These are phyloP conservation scores for Vipera ursinii DNA, from an alignment of 2,797 vertebrate species.

Conservation along the genomic window DNA sequence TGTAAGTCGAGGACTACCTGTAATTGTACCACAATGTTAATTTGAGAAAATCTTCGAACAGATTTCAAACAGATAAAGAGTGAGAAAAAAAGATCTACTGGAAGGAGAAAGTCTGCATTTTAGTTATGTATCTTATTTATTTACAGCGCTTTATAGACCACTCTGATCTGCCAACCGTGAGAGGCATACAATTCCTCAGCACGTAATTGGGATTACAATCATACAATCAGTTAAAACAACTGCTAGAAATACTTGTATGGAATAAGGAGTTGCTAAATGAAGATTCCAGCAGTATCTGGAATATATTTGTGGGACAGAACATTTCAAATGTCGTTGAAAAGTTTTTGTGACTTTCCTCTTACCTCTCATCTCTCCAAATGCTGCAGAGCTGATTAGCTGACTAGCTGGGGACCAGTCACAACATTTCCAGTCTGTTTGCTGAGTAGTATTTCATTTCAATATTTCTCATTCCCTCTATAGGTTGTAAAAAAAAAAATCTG, in stretches of 20 bases:
- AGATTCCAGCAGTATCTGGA: background rate
- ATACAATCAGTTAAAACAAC: background rate
- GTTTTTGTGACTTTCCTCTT: background rate
- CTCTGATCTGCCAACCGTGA: background rate
- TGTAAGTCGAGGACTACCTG: background rate
- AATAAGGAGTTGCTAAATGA: background rate
- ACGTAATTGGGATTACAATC: background rate
- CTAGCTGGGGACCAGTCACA: background rate
- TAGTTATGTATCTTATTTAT: background rate
- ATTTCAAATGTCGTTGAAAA: background rate
- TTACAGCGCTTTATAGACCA: background rate
- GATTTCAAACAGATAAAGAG: background rate
- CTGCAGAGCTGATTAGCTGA: background rate
- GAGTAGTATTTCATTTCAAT: background rate
- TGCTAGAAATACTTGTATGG: background rate
- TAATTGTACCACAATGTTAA: background rate
- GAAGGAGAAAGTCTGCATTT: background rate
- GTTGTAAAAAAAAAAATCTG: background rate
- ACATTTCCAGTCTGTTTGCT: background rate
- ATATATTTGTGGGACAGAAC: background rate
- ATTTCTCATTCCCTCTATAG: background rate
- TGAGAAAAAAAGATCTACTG: background rate
- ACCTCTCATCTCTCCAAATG: background rate
- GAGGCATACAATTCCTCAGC: background rate
- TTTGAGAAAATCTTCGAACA: background rate